These are phyloP conservation scores for Ascaphus truei DNA, from an alignment of 2,113 vertebrate genomes.

Conservation along the genomic window DNA sequence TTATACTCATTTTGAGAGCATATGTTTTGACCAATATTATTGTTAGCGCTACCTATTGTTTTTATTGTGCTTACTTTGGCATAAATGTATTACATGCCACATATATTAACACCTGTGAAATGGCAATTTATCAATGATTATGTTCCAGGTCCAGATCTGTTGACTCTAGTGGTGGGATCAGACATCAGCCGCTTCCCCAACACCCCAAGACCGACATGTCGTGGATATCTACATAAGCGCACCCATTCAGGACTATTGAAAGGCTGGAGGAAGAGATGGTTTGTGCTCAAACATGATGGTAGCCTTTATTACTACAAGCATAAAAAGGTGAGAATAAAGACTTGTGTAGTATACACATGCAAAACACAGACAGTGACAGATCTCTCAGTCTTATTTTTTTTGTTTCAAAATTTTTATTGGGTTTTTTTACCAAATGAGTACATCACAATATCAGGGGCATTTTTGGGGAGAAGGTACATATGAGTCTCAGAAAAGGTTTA, in stretches of 20 bases:
- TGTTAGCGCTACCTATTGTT: too few relatives aligned
- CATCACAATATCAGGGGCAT: too few relatives aligned
- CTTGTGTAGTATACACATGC: neutral
- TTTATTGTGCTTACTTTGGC: too few relatives aligned
- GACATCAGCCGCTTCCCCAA: constrained; percentile 81
- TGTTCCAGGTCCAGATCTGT: constrained; percentile 72
- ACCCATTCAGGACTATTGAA: constrained; percentile 79
- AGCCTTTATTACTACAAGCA: constrained; percentile 82
- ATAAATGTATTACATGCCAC: too few relatives aligned
- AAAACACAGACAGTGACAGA: neutral
- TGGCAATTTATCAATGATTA: constrained; percentile 7
- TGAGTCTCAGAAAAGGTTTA: too few relatives aligned
- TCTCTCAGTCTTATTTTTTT: neutral
- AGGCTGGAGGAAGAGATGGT: constrained; percentile 94
- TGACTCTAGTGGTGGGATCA: constrained; percentile 80
- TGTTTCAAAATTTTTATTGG: neutral
- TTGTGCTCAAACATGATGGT: constrained; percentile 79
- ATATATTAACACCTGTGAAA: too few relatives aligned
- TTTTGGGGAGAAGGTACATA: too few relatives aligned
- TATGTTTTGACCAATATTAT: too few relatives aligned
- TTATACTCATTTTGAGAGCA: too few relatives aligned
- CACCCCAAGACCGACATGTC: constrained; percentile 74
- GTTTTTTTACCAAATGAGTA: neutral
- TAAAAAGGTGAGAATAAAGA: constrained; percentile 71
- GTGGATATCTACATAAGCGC: constrained; percentile 83